Conservation (phyloP, 1,140 invertebrate genomes). For the Druon quercuslanigerum region DNA sequence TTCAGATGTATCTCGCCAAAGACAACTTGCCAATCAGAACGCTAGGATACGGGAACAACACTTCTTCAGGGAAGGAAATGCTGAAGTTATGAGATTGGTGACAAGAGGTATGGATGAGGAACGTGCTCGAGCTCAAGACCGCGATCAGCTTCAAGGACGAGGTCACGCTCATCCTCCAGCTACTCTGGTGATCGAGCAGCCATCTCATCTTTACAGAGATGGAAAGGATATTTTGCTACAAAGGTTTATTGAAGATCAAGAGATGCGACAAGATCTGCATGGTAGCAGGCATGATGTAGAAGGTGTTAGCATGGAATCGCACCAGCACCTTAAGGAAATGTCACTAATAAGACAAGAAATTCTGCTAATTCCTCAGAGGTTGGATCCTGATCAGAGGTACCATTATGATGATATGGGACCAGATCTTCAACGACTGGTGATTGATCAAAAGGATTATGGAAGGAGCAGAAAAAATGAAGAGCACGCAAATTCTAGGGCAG, state of each 20-base stretch:
- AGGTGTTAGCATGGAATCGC: slow-evolving; percentile 60
- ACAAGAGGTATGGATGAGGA: slow-evolving; percentile 82
- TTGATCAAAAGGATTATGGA: slow-evolving; percentile 64
- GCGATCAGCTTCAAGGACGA: slow-evolving; percentile 61
- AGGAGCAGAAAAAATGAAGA: slow-evolving; percentile 36
- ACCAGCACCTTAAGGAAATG: slow-evolving; percentile 74
- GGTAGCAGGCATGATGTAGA: slow-evolving; percentile 64
- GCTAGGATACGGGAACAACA: slow-evolving; percentile 79
- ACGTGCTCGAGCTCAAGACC: slow-evolving; percentile 60
- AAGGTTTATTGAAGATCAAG: slow-evolving; percentile 88
- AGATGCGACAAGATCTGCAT: slow-evolving; percentile 62
- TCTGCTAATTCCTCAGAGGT: slow-evolving; percentile 68
- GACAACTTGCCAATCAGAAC: slow-evolving; percentile 53
- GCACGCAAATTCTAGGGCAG: slow-evolving; percentile 11
- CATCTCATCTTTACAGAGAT: slow-evolving; percentile 60
- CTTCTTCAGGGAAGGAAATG: slow-evolving; percentile 88
- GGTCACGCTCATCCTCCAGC: slow-evolving; percentile 63
- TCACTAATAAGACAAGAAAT: slow-evolving; percentile 76
- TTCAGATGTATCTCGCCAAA: slow-evolving; percentile 76
- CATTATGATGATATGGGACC: slow-evolving; percentile 62
- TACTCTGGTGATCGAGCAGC: slow-evolving; percentile 76
- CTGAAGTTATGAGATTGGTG: slow-evolving; percentile 87
- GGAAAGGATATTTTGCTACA: slow-evolving; percentile 88
- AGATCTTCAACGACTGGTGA: slow-evolving; percentile 61
- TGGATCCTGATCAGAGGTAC: slow-evolving; percentile 64